phyloP scores from a whole-genome alignment of 1,140 invertebrate species.

The Cydia fagiglandana region DNA sequence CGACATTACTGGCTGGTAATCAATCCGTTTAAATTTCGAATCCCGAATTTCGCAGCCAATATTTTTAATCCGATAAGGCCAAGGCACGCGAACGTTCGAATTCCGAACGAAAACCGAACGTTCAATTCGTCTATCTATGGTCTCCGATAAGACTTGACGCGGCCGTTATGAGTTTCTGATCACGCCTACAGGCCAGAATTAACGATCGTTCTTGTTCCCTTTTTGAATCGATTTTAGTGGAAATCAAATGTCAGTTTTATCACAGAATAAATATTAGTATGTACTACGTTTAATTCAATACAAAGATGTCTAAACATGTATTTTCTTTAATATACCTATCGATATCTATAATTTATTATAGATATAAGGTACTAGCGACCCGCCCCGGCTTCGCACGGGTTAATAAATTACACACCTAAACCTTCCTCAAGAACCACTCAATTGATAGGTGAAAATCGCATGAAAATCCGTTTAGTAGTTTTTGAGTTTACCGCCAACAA shows the following conservation, averaged over 20 bases:
- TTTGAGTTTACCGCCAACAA: too few relatives aligned
- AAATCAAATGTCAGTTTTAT: neutral
- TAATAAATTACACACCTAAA: too few relatives aligned
- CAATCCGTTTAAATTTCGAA: conserved; percentile 11
- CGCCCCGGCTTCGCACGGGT: too few relatives aligned
- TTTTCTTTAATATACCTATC: too few relatives aligned
- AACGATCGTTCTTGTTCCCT: conserved; percentile 37
- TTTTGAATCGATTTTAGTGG: conserved; percentile 27
- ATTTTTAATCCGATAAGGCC: conserved; percentile 24
- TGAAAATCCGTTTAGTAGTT: too few relatives aligned
- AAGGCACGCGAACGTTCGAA: conserved; percentile 29
- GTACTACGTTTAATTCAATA: neutral
- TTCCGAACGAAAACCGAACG: conserved; percentile 18
- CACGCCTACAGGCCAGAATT: conserved; percentile 47
- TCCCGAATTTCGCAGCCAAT: conserved; percentile 11
- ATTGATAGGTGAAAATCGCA: too few relatives aligned
- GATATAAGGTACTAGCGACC: too few relatives aligned
- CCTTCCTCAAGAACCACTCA: too few relatives aligned
- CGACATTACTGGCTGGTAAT: conserved; percentile 4
- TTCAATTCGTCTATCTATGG: conserved; percentile 33
- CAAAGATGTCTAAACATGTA: neutral
- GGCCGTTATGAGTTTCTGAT: conserved; percentile 61
- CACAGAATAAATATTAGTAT: too few relatives aligned
- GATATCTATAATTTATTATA: too few relatives aligned
- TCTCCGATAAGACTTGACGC: conserved; percentile 65